Percentiles rank a stretch among this genome's conserved stretches.
These are phyloP conservation scores for Agriopis leucophaearia DNA, from an alignment of 2,888 invertebrate genomes.

Conservation along the genomic window DNA sequence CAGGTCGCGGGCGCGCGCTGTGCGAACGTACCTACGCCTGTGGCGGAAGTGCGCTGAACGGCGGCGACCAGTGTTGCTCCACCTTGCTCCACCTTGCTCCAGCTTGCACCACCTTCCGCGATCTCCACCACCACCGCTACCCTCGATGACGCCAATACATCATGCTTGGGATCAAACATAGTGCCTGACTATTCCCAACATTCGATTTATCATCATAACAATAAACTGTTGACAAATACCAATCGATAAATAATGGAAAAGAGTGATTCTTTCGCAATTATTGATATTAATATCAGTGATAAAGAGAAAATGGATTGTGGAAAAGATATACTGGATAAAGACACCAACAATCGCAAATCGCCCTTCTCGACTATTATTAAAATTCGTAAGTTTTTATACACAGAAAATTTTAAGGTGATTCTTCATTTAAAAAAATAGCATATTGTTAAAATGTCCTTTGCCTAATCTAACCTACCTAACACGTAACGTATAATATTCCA, in stretches of 20 bases:
- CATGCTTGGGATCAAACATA: conserved; percentile 14
- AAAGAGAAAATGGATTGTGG: conserved; percentile 61
- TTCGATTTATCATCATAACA: conserved; percentile 7
- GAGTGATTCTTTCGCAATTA: conserved; percentile 71
- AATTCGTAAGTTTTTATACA: conserved; percentile 70
- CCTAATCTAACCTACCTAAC: no score
- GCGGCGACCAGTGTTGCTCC: conserved; percentile 5
- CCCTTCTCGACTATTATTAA: conserved; percentile 71
- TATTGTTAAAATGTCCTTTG: no score
- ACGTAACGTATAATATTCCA: no score
- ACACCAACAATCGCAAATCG: conserved; percentile 57
- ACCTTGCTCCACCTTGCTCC: no score
- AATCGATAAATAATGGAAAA: conserved; percentile 66
- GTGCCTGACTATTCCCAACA: conserved; percentile 20
- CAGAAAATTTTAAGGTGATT: not conserved
- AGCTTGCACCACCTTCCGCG: conserved; percentile 5
- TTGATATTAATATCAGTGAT: conserved; percentile 72
- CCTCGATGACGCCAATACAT: not conserved
- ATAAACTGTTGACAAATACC: conserved; percentile 28
- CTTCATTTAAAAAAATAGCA: no score
- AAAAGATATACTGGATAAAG: conserved; percentile 51
- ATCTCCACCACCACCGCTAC: not conserved
- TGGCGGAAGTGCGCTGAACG: conserved; percentile 17
- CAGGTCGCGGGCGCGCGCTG: conserved; percentile 61
- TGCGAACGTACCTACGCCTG: conserved; percentile 59